Evolutionary conservation across 2,113 vertebrate species (phyloP), one percentile per base, ranked within the genome.

Genomic region (Mesitornis unicolor): DNA sequence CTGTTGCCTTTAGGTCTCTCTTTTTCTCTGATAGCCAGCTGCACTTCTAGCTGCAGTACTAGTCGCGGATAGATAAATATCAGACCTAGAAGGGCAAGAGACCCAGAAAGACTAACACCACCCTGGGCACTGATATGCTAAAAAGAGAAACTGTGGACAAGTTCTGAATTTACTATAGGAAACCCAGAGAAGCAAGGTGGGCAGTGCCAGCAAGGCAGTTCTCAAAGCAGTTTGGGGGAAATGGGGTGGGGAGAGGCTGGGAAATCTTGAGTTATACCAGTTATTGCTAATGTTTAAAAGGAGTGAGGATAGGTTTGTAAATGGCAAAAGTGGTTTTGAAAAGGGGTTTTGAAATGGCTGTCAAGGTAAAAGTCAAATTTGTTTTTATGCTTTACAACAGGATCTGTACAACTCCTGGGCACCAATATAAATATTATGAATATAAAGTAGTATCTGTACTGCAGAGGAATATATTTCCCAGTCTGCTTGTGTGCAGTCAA

Each of bases 201-300:
- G 22, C 13, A 22, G 12, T 64, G 22, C 42, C 31, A 40, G 36
- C 63, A 85, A 47, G 29, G 7, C 38, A 29, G 16, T 31, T 90
- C 67, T 69, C 36, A 76, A 36, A 76, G 53, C 12, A 48, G 2
- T 31, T 74, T 42, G 13, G 45, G 43, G 2, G 56, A 93, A 68
- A 67, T 20, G 17, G 7, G 48, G 22, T 4, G 4, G 4, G 8
- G 3, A 50, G 35, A 74, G 54, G 6, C 35, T 90, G 26, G 13
- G 45, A 90, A 65, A 56, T 75, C 13, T 29, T 45, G 6, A 65
- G 7, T 78, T 84, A 24, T 21, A 78, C 6, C 20, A 13, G 18
- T 60, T 86, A 64, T n/a, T 57, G 45, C 73, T 63, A 53, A 35
- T 28, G 53, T 64, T 64, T 85, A 38, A 90, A 93, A 84, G 36